Conservation (phyloP, 2,888 invertebrate species). For the Sinelater perroti region DNA sequence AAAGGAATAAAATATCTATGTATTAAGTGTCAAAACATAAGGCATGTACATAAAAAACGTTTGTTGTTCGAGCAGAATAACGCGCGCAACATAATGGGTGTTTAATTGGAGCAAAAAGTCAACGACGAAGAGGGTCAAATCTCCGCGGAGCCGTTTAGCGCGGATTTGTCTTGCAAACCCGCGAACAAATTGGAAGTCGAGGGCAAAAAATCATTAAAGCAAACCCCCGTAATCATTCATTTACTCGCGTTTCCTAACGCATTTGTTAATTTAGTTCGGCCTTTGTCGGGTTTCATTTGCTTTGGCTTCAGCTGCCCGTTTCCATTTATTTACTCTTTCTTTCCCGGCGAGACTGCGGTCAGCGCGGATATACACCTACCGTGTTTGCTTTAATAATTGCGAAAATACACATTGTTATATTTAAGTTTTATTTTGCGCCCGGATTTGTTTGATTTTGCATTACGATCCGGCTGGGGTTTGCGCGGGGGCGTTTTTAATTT, state of each 20-base stretch:
- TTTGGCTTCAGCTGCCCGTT: constrained; percentile 23
- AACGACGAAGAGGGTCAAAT: no score
- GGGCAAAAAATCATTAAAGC: constrained; percentile 23
- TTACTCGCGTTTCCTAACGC: constrained; percentile 34
- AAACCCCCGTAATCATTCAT: constrained; percentile 32
- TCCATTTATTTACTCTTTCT: constrained; percentile 32
- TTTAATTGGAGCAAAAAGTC: no score
- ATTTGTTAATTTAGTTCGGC: constrained; percentile 36
- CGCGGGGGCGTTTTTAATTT: no score
- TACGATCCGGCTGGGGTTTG: no score
- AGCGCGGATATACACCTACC: constrained; percentile 21
- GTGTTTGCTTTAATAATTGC: constrained; percentile 33
- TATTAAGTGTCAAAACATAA: no score
- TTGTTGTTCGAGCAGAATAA: no score
- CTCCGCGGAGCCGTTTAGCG: background rate
- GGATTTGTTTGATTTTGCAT: constrained; percentile 18
- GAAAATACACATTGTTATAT: constrained; percentile 24
- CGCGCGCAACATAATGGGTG: no score
- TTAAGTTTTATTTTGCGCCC: constrained; percentile 14
- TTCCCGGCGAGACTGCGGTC: constrained; percentile 25
- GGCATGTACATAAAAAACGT: no score
- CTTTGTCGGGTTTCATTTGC: constrained; percentile 33
- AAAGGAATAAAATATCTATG: no score
- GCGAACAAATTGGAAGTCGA: constrained; percentile 17
- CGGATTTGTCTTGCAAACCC: constrained; percentile 7